phyloP scores from a whole-genome alignment of 2,888 invertebrate genomes.

The Troglohyphantes excavatus region DNA sequence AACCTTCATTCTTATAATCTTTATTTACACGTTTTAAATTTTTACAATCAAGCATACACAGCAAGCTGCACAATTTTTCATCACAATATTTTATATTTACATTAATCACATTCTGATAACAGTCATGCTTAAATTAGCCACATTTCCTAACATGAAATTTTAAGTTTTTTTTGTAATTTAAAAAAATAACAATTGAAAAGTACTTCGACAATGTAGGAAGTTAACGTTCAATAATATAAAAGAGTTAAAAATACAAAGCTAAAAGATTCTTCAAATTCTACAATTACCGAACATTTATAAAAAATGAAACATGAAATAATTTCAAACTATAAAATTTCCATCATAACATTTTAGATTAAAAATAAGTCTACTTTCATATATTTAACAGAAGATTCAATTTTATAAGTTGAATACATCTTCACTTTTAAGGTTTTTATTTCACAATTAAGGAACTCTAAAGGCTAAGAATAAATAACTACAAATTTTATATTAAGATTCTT shows the following conservation, averaged over 20 bases:
- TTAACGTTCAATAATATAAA: neutral
- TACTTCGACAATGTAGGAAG: neutral
- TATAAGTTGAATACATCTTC: too few relatives aligned
- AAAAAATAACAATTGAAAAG: neutral
- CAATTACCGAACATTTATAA: neutral
- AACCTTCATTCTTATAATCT: slow-evolving; percentile 40
- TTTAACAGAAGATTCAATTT: too few relatives aligned
- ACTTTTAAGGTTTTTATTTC: too few relatives aligned
- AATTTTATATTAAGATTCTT: neutral
- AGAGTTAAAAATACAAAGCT: neutral
- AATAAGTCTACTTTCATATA: too few relatives aligned
- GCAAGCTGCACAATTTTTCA: slow-evolving; percentile 61
- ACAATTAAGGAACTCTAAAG: neutral
- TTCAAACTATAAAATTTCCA: neutral
- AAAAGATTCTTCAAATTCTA: neutral
- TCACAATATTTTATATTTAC: slow-evolving; percentile 67
- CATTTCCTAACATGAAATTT: neutral
- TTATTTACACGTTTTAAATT: slow-evolving; percentile 68
- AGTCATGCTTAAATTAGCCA: slow-evolving; percentile 71
- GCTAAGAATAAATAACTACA: neutral
- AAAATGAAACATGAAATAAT: neutral
- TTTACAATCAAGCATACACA: slow-evolving; percentile 74
- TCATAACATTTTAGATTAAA: too few relatives aligned
- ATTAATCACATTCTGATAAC: slow-evolving; percentile 37
- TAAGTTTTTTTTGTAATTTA: neutral